Conservation (phyloP, 2,113 vertebrate genomes). For the Platycercus adscitus region DNA sequence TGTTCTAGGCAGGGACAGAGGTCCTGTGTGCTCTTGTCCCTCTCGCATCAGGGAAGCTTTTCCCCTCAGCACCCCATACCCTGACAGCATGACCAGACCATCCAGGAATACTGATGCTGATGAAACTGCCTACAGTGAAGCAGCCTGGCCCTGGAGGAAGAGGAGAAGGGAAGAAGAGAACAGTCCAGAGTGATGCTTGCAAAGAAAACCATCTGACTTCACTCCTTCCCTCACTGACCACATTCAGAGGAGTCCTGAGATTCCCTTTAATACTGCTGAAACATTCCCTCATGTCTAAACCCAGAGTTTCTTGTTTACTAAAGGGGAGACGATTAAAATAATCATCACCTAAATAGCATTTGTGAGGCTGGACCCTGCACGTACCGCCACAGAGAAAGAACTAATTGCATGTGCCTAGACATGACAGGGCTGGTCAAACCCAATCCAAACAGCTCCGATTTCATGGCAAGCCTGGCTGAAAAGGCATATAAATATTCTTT, state of each 20-base stretch:
- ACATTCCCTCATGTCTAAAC: not conserved
- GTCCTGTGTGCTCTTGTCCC: not conserved
- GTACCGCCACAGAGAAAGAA: not conserved
- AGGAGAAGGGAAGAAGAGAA: not conserved
- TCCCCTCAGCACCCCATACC: not conserved
- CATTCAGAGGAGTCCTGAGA: not conserved
- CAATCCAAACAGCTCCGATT: slow-evolving; percentile 10
- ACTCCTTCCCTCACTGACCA: not conserved
- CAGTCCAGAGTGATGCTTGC: not conserved
- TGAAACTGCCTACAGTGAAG: rapidly evolving
- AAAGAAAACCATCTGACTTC: not conserved
- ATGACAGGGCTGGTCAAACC: not conserved
- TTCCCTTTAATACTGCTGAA: not conserved
- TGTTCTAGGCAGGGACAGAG: not conserved
- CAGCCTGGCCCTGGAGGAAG: not conserved
- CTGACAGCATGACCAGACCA: not conserved
- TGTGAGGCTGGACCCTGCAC: not conserved
- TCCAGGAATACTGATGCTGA: not conserved
- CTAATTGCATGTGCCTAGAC: slow-evolving; percentile 1
- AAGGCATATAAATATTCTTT: slow-evolving; percentile 9
- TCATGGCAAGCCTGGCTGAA: slow-evolving; percentile 13
- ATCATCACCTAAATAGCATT: not conserved
- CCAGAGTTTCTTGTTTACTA: not conserved
- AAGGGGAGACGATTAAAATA: not conserved
- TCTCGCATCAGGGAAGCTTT: not conserved